These are phyloP conservation scores for Bovichtus diacanthus DNA, from an alignment of 2,797 vertebrate genomes.

Conservation along the genomic window DNA sequence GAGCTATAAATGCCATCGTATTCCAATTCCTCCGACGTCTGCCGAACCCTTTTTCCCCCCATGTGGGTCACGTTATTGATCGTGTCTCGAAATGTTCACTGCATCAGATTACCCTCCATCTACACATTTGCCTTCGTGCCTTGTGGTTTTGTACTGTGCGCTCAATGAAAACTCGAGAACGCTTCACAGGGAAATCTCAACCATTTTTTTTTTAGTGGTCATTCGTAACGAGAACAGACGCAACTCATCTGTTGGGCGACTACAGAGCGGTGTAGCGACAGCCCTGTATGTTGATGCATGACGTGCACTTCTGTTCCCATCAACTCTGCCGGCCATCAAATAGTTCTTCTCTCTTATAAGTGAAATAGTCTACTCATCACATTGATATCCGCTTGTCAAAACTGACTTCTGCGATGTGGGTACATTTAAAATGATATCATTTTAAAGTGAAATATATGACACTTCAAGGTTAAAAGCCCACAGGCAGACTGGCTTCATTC, in stretches of 20 bases:
- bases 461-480: constrained; percentile 33
- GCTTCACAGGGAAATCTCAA: constrained; percentile 15
- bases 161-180: constrained; percentile 8
- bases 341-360: not conserved
- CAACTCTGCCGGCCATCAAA: not conserved
- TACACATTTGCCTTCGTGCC: not conserved
- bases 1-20: constrained; percentile 41
- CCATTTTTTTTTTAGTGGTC: constrained; percentile 8
- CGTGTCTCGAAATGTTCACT: constrained; percentile 11
- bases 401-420: constrained; percentile 10
- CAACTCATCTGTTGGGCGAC: too few species aligned
- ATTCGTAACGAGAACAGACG: not conserved
- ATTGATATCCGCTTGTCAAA: constrained; percentile 10
- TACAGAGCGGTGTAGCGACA: too few species aligned
- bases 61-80: constrained; percentile 34
- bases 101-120: constrained; percentile 31
- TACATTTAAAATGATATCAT: constrained; percentile 9
- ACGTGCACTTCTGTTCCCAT: not conserved
- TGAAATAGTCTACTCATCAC: not conserved
- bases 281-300: not conserved
- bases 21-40: constrained; percentile 10
- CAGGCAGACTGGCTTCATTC: not conserved
- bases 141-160: constrained; percentile 9
- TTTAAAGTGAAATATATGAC: not conserved
- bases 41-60: not conserved